Base-by-base conservation (phyloP, 2,888 invertebrate genomes). In the Boloria euphrosyne region DNA sequence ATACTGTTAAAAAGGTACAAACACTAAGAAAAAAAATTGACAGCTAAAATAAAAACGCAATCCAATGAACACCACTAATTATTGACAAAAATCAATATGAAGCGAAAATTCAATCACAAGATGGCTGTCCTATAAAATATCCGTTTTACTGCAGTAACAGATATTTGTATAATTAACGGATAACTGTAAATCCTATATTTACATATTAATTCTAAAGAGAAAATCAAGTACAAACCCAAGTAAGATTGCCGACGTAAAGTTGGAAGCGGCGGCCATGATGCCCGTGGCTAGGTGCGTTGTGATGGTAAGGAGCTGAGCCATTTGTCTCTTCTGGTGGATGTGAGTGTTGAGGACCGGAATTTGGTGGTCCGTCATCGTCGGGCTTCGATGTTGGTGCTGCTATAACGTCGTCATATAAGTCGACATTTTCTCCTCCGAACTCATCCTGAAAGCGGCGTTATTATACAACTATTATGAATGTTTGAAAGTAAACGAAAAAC, bases 221-320 rank as follows among this genome's bases (percentile, higher is more conserved):
- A 86, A 89, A 84, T 89, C 78, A 80, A 77, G 87, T 91, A 90
- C 94, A 93, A 94, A 98, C 98, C 99, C 99, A 99, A 78, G 99
- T 98, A 75, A 99, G 94, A 93, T 99, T 99, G 80, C 99, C 99
- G 81, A 99, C 96, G 92, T 99, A 99, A 54, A 98, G 94, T 86
- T 98, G 98, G 86, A 96, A 96, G 81, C 97, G 95, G 80, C 97
- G 94, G 89, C 95, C 95, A 76, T 96, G 95, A 86, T 95, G 91
- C 82, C 95, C 95, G 72, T 95, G 95, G 81, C 93, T 95, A 80
- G 95, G 95, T 75, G 94, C 95, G 85, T 94, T 93, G 89, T 95
- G 95, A 85, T 95, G 94, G 86, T 96, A 96, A 74, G 96, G 95
- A 59, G 93, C 91, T 76, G 81, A 86, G 70, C 94, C 93, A 80